A percentile compares a stretch with the other conserved stretches of the same genome.
phyloP scores from a whole-genome alignment of 2,797 vertebrate species.

The Remorina albescens region DNA sequence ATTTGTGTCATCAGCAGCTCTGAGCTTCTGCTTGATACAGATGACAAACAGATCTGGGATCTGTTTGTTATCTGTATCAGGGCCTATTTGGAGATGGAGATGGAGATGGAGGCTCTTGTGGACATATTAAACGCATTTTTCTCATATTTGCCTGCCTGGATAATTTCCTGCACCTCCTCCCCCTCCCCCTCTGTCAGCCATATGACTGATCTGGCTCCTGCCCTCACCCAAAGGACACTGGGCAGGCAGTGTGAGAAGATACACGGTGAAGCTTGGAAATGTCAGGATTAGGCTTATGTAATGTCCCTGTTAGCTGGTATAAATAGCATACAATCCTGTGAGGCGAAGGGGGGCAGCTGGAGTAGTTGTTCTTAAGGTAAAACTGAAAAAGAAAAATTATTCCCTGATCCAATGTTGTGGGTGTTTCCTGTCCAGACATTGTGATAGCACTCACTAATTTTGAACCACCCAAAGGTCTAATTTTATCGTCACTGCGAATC shows the following conservation, averaged over 20 bases:
- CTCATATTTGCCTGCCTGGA: slow-evolving; percentile 19
- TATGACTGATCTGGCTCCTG: slow-evolving; percentile 29
- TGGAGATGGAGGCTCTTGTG: not conserved
- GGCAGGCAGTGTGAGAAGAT: slow-evolving; percentile 43
- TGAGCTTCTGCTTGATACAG: too few species aligned
- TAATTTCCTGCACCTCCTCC: too few species aligned
- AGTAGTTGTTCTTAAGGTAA: slow-evolving; percentile 30
- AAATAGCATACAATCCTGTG: slow-evolving; percentile 74
- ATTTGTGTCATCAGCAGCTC: slow-evolving; percentile 1
- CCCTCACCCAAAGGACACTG: slow-evolving; percentile 31
- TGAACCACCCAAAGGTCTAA: slow-evolving; percentile 18
- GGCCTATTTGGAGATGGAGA: slow-evolving; percentile 15
- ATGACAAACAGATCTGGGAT: too few species aligned
- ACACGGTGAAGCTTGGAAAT: slow-evolving; percentile 55
- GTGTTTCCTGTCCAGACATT: slow-evolving; percentile 32
- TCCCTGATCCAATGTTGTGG: not conserved
- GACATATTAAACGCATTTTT: not conserved
- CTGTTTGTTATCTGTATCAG: not conserved
- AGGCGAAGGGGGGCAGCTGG: slow-evolving; percentile 58
- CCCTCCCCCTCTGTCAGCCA: slow-evolving; percentile 35
- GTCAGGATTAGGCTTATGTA: slow-evolving; percentile 84
- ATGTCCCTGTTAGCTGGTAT: slow-evolving; percentile 72
- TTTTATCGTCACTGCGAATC: slow-evolving; percentile 17
- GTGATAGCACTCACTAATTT: not conserved
- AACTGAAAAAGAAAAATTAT: slow-evolving; percentile 31